Conservation (phyloP, 2,888 invertebrate species). For the Tachina lurida region DNA sequence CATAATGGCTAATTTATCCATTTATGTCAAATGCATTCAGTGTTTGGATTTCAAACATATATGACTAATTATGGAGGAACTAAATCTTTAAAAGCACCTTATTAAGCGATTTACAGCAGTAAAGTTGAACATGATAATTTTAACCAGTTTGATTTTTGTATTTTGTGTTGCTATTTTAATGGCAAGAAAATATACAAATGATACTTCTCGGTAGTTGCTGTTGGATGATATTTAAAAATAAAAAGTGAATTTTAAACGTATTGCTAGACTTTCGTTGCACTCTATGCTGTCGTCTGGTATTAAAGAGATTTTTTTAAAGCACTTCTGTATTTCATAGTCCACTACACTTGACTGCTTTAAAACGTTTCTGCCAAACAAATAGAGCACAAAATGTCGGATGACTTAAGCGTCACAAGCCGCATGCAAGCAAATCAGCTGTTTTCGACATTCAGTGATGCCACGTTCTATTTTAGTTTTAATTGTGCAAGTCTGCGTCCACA, state of each 20-base stretch:
- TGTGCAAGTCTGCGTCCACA: too few relatives aligned
- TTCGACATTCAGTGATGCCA: too few relatives aligned
- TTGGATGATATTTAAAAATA: constrained; percentile 41
- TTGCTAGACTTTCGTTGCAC: not conserved
- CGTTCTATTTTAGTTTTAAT: too few relatives aligned
- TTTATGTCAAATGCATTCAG: constrained; percentile 71
- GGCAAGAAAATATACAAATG: constrained; percentile 18
- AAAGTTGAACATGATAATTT: constrained; percentile 31
- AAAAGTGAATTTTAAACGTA: not conserved
- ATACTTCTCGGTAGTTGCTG: constrained; percentile 2
- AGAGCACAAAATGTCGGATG: too few relatives aligned
- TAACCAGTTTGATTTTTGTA: constrained; percentile 36
- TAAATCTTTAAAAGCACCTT: constrained; percentile 67
- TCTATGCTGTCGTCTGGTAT: not conserved
- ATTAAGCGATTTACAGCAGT: constrained; percentile 37
- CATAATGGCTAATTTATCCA: constrained; percentile 66
- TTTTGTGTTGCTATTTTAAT: constrained; percentile 35
- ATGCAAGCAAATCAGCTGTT: too few relatives aligned
- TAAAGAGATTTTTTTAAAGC: too few relatives aligned
- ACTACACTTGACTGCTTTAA: too few relatives aligned
- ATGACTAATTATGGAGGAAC: constrained; percentile 74
- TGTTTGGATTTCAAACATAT: constrained; percentile 72
- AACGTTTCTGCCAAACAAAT: too few relatives aligned
- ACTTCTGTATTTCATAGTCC: too few relatives aligned
- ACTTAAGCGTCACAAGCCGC: too few relatives aligned